Evolutionary conservation across 2,888 invertebrate genomes (phyloP).

Genomic region (Onthophagus sagittarius): DNA sequence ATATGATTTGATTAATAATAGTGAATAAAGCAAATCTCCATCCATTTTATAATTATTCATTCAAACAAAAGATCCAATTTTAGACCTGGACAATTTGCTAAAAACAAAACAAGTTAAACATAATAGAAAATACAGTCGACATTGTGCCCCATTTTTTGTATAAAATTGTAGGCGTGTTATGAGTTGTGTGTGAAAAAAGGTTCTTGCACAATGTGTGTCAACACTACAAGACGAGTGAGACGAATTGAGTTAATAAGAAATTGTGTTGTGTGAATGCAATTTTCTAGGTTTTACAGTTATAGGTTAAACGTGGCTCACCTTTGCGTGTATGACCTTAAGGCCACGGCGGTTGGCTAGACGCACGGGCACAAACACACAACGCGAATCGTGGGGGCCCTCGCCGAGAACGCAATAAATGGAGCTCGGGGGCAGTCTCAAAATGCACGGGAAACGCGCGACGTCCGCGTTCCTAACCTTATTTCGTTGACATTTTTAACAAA

Average conservation of each 20-base stretch:
- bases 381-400: slow-evolving; percentile 29
- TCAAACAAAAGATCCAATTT: not conserved
- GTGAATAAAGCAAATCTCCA: too few relatives aligned
- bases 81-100: not conserved
- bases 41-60: too few relatives aligned
- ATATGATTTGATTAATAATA: too few relatives aligned
- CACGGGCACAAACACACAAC: slow-evolving; percentile 21
- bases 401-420: slow-evolving; percentile 30
- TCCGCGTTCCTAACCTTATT: slow-evolving; percentile 21
- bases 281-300: slow-evolving; percentile 24
- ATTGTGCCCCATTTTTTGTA: not conserved
- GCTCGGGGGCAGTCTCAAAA: too few relatives aligned
- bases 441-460: not conserved
- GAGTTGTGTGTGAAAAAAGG: not conserved
- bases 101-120: too few relatives aligned
- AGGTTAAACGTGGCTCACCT: slow-evolving; percentile 33
- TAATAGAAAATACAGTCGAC: not conserved
- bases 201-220: slow-evolving; percentile 19
- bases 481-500: slow-evolving; percentile 21
- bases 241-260: slow-evolving; percentile 2
- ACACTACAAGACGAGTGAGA: slow-evolving; percentile 16
- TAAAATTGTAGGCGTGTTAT: not conserved
- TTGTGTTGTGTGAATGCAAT: slow-evolving; percentile 19
- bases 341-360: slow-evolving; percentile 25
- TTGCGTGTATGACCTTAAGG: slow-evolving; percentile 35